Evolutionary conservation across 2,797 vertebrate genomes (phyloP).

Genomic region (Thamnophis elegans): DNA sequence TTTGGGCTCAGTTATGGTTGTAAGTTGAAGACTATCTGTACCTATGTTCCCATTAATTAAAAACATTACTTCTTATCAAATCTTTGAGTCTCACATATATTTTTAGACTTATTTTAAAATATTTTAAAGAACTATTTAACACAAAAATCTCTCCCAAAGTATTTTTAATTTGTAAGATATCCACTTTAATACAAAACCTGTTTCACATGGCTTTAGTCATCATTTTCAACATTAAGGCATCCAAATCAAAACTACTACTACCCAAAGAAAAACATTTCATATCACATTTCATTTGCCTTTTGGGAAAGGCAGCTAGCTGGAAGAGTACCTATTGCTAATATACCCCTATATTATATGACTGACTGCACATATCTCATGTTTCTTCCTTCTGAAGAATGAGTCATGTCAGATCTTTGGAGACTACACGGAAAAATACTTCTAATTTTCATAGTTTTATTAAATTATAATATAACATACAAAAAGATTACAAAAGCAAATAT

Average conservation of each 20-base stretch:
- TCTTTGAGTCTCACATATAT: neutral
- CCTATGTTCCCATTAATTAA: neutral
- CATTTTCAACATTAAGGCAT: neutral
- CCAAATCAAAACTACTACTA: neutral
- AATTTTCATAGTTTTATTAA: constrained; percentile 34
- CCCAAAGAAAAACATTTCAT: neutral
- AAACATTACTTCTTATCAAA: neutral
- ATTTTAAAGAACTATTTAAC: neutral
- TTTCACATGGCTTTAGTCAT: neutral
- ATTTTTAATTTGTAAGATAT: neutral
- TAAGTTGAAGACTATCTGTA: neutral
- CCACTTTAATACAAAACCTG: neutral
- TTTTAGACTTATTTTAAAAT: neutral
- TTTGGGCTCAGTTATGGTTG: neutral
- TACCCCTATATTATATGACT: constrained; percentile 55
- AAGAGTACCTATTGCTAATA: constrained; percentile 13
- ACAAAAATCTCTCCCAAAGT: neutral
- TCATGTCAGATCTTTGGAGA: constrained; percentile 56
- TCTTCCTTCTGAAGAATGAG: constrained; percentile 73
- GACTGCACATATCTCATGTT: constrained; percentile 71
- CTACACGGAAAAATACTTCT: constrained; percentile 83
- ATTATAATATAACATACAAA: too few species aligned
- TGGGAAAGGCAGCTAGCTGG: neutral
- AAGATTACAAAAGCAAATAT: too few species aligned
- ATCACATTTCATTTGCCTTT: neutral